Evolutionary conservation across 2,797 vertebrate genomes (phyloP), one percentile per base, ranked within the genome.

Genomic region (Scolopax rusticola): DNA sequence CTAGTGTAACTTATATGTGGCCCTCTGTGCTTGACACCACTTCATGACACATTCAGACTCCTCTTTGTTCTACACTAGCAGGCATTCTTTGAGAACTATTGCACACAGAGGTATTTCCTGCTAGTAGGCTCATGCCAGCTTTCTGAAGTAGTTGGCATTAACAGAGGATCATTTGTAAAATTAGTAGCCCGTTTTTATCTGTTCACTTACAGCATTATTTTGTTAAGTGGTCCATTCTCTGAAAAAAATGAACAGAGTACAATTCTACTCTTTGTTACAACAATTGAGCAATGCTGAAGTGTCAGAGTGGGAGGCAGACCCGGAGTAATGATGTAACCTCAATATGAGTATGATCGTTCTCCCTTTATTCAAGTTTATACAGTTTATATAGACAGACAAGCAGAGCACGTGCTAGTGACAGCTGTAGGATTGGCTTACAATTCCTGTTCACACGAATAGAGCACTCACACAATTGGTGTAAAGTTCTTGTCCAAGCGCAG

Each of bases 151-250:
- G 53, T 93, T 94, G 91, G 83, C 85, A 89, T 63, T 28, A 89
- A 75, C 48, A 88, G 68, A 92, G n/a, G 40, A 92, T 84, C 56
- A 90, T 92, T 96, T 96, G 57, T 88, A 95, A 95, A 94, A 93
- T 95, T 89, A 88, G 87, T 79, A 84, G 57, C 27, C 33, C 24
- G 65, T 64, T 88, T 95, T 81, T 90, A 85, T 95, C 48, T 86
- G 28, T 89, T 95, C 87, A 61, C 43, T 96, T 87, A 64, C 63
- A 93, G 32, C 43, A 80, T 94, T 96, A 90, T 91, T 96, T 94
- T 48, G 64, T 60, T 75, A 93, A 93, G 70, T 79, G 67, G 30
- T 17, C 51, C 28, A 74, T 95, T 93, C 67, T 90, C n/a, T 74
- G 40, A 88, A 50, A 91, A 95, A 82, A 90, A 23, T 0, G 4